These are phyloP conservation scores for Chionoecetes opilio DNA, from an alignment of 1,140 invertebrate genomes.

Conservation along the genomic window DNA sequence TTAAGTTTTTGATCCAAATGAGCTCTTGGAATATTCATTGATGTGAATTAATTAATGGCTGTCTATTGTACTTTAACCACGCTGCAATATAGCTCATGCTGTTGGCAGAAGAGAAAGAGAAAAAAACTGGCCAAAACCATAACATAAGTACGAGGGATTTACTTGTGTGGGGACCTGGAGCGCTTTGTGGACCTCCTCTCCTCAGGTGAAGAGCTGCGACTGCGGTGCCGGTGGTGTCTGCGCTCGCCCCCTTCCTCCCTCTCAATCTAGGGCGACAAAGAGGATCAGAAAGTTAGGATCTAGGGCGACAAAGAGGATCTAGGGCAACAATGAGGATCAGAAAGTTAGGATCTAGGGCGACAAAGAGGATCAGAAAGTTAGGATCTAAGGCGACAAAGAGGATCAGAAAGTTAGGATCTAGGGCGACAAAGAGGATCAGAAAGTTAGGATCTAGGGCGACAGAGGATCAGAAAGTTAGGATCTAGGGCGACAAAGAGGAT, in stretches of 20 bases:
- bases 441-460: not conserved
- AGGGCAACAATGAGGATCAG: not conserved
- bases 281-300: not conserved
- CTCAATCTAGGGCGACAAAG: conserved; percentile 57
- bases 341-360: conserved; percentile 53
- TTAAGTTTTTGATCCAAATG: no score
- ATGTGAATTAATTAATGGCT: no score
- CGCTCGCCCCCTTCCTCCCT: conserved; percentile 68
- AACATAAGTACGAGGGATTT: not conserved
- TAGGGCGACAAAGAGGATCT: conserved; percentile 48
- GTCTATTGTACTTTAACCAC: no score
- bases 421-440: not conserved
- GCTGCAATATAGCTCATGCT: no score
- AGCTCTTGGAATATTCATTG: no score
- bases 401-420: no score
- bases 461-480: no score
- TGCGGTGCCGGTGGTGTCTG: conserved; percentile 68
- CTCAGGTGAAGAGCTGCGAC: conserved; percentile 76
- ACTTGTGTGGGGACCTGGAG: conserved; percentile 80
- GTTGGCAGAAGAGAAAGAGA: no score
- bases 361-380: not conserved
- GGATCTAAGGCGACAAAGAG: not conserved
- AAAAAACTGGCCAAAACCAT: no score
- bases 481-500: conserved; percentile 37
- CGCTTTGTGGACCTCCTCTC: conserved; percentile 76